These are phyloP conservation scores for Tiliqua scincoides DNA, from an alignment of 2,113 vertebrate species.

Conservation along the genomic window DNA sequence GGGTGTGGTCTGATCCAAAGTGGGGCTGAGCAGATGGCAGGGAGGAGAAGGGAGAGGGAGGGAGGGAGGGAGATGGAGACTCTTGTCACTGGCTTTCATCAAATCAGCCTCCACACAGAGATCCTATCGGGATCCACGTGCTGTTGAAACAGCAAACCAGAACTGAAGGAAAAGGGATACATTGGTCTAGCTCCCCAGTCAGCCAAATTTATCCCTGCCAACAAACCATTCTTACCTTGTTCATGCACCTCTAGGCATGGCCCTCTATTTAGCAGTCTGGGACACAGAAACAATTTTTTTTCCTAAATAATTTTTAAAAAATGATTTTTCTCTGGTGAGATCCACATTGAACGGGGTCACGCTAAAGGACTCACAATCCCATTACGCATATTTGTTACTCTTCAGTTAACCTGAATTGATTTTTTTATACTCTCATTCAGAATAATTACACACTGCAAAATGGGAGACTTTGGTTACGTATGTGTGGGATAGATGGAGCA, in stretches of 20 bases:
- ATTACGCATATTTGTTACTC: background rate
- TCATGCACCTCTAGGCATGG: background rate
- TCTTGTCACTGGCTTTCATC: background rate
- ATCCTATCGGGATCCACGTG: background rate
- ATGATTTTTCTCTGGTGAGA: background rate
- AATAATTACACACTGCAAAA: background rate
- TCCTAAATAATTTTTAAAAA: background rate
- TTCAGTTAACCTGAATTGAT: background rate
- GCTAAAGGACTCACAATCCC: background rate
- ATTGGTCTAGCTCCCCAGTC: background rate
- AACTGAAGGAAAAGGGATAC: background rate
- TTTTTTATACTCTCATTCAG: background rate
- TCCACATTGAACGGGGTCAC: background rate
- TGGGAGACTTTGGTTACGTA: no score
- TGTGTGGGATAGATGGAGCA: background rate
- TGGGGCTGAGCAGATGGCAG: slow-evolving; percentile 6
- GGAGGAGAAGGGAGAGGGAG: background rate
- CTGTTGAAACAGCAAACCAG: background rate
- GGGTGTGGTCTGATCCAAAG: slow-evolving; percentile 1
- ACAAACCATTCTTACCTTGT: background rate
- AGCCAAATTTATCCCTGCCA: background rate
- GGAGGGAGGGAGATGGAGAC: background rate
- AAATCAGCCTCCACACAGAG: background rate
- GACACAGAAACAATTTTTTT: background rate
- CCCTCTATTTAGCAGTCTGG: background rate